A percentile compares a stretch with the other conserved stretches of the same genome.
Conservation (phyloP, 2,797 vertebrate genomes). For the Agapornis canus region DNA sequence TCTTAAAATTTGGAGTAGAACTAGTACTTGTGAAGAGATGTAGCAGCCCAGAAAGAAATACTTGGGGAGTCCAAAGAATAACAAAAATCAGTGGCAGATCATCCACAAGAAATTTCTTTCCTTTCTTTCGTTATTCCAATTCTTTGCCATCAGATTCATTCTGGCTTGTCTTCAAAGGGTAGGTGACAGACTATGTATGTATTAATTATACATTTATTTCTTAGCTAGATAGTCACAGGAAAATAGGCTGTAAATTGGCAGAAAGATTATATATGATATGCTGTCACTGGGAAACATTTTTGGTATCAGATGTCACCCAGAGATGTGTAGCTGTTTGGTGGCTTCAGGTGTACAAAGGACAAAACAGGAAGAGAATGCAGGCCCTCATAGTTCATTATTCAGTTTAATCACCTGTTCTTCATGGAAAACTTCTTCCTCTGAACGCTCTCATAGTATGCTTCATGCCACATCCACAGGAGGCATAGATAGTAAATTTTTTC, state of each 20-base stretch:
- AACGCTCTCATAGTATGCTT: background rate
- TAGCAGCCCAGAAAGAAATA: background rate
- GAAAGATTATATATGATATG: background rate
- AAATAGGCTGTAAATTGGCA: background rate
- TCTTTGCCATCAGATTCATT: background rate
- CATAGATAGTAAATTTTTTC: background rate
- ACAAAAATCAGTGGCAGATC: background rate
- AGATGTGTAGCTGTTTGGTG: background rate
- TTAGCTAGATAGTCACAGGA: background rate
- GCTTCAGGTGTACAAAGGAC: background rate
- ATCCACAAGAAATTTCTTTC: background rate
- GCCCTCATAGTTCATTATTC: background rate
- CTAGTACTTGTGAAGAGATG: background rate
- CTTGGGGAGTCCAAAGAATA: background rate
- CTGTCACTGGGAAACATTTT: background rate
- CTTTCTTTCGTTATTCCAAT: background rate
- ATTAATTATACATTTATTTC: background rate
- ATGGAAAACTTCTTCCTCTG: background rate
- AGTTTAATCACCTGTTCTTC: background rate
- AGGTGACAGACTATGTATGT: background rate
- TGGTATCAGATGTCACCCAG: background rate
- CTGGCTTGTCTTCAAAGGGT: background rate
- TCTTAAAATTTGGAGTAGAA: background rate
- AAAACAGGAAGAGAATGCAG: background rate
- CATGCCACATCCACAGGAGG: accelerated